Evolutionary conservation across 1,140 invertebrate species (phyloP).

Genomic region (Saccostrea glomerata): DNA sequence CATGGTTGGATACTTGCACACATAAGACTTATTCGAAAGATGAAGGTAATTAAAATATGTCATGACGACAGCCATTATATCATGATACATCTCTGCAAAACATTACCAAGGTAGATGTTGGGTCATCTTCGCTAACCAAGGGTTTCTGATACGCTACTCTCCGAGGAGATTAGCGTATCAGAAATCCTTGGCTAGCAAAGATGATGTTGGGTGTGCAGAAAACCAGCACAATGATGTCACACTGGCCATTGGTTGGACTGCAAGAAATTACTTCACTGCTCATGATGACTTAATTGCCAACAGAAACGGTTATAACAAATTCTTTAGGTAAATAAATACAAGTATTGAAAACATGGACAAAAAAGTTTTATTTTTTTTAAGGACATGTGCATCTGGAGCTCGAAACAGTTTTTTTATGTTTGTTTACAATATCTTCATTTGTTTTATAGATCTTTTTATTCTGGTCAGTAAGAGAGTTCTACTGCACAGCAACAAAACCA

Average conservation of each 20-base stretch:
- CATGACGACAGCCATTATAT: too few relatives aligned
- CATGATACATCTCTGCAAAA: too few relatives aligned
- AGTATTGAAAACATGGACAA: background rate
- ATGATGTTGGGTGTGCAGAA: background rate
- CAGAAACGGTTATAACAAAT: background rate
- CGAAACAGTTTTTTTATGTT: background rate
- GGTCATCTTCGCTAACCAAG: too few relatives aligned
- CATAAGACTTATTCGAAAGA: too few relatives aligned
- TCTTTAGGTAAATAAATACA: background rate
- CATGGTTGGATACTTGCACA: too few relatives aligned
- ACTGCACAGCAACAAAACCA: background rate
- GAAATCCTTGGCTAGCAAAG: too few relatives aligned
- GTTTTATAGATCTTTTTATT: background rate
- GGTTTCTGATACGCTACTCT: too few relatives aligned
- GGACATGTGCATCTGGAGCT: background rate
- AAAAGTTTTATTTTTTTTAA: background rate
- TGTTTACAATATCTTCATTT: background rate
- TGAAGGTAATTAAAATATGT: too few relatives aligned
- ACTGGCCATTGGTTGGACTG: slow-evolving; percentile 10
- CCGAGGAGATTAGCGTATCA: too few relatives aligned
- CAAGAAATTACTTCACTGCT: slow-evolving; percentile 29
- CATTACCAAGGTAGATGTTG: too few relatives aligned
- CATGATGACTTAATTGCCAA: slow-evolving; percentile 21
- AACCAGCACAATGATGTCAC: slow-evolving; percentile 36
- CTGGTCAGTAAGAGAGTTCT: slow-evolving; percentile 18